A percentile compares a stretch with the other conserved stretches of the same genome.
phyloP scores from a whole-genome alignment of 2,797 vertebrate species.

The Eleutherodactylus coqui region DNA sequence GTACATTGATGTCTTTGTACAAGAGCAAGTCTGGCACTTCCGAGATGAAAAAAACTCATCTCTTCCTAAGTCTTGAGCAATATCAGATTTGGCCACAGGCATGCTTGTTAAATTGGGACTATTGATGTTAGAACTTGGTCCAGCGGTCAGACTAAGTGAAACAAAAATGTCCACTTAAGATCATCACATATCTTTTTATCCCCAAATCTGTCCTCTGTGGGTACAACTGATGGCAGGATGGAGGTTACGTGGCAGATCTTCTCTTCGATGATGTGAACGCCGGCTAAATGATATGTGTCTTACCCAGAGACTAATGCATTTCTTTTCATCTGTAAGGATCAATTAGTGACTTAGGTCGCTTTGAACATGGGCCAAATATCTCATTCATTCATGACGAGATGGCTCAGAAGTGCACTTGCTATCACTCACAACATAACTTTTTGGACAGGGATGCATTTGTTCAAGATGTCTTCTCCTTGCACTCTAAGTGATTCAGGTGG shows the following conservation, averaged over 20 bases:
- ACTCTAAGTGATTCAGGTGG: background rate
- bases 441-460: background rate
- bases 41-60: conserved; percentile 20
- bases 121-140: conserved; percentile 48
- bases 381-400: background rate
- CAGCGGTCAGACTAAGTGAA: conserved; percentile 4
- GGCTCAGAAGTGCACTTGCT: background rate
- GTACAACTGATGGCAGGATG: background rate
- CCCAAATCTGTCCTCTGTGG: background rate
- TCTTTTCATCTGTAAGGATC: conserved; percentile 21
- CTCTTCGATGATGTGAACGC: background rate
- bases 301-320: conserved; percentile 17
- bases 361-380: conserved; percentile 23
- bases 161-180: conserved; percentile 21
- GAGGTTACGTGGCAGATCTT: conserved; percentile 12
- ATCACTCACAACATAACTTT: conserved; percentile 21
- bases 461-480: background rate
- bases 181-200: background rate
- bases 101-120: conserved; percentile 31
- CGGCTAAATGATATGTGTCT: conserved; percentile 39
- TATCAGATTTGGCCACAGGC: conserved; percentile 39
- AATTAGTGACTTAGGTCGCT: conserved; percentile 32
- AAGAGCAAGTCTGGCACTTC: conserved; percentile 7
- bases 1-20: conserved; percentile 10
- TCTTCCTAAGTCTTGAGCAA: background rate